Evolutionary conservation across 92 coral and sea anemone genomes (phyloP).

Genomic region (Phenganax marumi): DNA sequence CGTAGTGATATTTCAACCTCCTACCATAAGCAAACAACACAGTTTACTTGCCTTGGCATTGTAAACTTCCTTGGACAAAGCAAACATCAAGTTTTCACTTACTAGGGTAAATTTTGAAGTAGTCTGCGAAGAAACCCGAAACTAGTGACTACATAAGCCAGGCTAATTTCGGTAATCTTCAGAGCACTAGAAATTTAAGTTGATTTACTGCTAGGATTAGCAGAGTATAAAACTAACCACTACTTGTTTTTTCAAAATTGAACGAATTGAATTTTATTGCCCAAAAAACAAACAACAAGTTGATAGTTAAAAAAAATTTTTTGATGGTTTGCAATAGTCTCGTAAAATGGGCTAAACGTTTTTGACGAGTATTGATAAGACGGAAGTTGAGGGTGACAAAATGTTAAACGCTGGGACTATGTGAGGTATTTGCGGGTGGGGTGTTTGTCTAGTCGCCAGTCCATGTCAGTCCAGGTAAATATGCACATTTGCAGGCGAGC

Average conservation of each 20-base stretch:
- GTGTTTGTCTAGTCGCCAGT: not conserved
- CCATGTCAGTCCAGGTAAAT: not conserved
- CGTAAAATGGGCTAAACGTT: not conserved
- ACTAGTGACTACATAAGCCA: constrained; percentile 1
- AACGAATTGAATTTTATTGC: constrained; percentile 2
- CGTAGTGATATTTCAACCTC: constrained; percentile 24
- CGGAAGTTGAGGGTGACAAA: constrained; percentile 15
- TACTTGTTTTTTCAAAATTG: not conserved
- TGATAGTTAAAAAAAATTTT: constrained; percentile 1
- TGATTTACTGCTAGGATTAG: not conserved
- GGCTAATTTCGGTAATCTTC: constrained; percentile 16
- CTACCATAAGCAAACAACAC: constrained; percentile 14
- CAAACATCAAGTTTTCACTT: not conserved
- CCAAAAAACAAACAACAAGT: not conserved
- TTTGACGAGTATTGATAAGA: not conserved
- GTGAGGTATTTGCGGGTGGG: not conserved
- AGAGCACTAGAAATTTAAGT: not conserved
- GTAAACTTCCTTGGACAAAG: not conserved
- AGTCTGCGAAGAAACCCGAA: not conserved
- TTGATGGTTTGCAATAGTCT: not conserved
- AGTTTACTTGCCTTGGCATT: constrained; percentile 19
- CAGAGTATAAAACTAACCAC: not conserved
- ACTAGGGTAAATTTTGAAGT: constrained; percentile 1
- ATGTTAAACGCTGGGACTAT: not conserved
- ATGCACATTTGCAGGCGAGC: too few relatives aligned